Percentiles rank a stretch among this genome's conserved stretches.
Evolutionary conservation across 2,888 invertebrate species (phyloP).

Genomic region (Tortrix viridana): DNA sequence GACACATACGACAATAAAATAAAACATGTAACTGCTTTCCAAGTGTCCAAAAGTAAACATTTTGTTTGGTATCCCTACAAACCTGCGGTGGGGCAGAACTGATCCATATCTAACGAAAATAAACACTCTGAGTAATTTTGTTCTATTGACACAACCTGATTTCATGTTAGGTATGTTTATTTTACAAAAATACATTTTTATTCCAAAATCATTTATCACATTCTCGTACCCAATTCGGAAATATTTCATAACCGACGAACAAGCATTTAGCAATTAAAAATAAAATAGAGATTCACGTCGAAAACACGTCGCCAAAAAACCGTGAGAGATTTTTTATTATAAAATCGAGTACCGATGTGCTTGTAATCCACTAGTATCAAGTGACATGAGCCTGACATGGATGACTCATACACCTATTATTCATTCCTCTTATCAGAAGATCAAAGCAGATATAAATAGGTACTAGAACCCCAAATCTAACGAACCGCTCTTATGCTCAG

Average conservation of each 20-base stretch:
- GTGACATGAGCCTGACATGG: too few species aligned
- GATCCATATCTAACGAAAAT: constrained; percentile 7
- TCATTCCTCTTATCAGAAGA: background rate
- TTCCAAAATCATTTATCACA: too few species aligned
- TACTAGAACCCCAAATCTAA: background rate
- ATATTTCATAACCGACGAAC: too few species aligned
- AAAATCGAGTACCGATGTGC: too few species aligned
- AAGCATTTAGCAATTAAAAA: too few species aligned
- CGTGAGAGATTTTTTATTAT: too few species aligned
- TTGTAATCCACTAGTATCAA: too few species aligned
- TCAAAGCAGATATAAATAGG: background rate
- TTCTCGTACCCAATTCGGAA: too few species aligned
- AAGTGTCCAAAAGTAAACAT: background rate
- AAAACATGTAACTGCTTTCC: background rate
- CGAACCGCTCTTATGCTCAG: background rate
- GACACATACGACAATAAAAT: too few species aligned
- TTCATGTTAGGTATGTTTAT: background rate
- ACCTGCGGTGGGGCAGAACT: background rate
- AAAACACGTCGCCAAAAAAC: too few species aligned
- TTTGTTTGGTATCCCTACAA: background rate
- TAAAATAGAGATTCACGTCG: too few species aligned
- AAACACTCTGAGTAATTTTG: background rate
- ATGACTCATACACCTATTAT: background rate
- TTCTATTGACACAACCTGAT: constrained; percentile 13
- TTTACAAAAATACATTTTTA: background rate